phyloP scores from a whole-genome alignment of 64 coral and sea anemone genomes.

The Acropora yongei region DNA sequence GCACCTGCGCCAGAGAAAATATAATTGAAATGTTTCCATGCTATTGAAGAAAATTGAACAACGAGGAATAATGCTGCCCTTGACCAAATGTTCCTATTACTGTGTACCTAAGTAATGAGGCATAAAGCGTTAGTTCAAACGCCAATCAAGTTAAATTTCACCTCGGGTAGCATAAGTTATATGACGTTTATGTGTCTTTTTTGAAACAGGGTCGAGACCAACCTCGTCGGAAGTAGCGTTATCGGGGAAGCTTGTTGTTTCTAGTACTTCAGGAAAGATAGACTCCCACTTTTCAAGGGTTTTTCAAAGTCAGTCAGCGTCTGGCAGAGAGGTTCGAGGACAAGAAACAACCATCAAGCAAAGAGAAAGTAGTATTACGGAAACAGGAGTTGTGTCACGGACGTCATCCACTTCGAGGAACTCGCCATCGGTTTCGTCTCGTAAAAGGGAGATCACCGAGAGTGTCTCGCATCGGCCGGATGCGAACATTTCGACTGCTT shows the following conservation, averaged over 20 bases:
- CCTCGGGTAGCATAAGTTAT: neutral
- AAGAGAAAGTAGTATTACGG: neutral
- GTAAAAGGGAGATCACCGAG: neutral
- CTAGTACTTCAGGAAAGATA: neutral
- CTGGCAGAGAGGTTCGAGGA: neutral
- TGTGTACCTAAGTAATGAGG: no score
- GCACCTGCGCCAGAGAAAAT: no score
- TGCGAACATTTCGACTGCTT: neutral
- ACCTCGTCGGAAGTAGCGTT: neutral
- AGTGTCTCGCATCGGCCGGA: no score
- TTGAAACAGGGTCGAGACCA: neutral
- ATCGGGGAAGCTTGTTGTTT: neutral
- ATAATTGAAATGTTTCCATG: no score
- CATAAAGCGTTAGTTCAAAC: no score
- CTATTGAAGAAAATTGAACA: no score
- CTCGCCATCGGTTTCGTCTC: neutral
- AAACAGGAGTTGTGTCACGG: no score
- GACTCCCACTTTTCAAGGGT: neutral
- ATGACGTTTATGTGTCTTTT: neutral
- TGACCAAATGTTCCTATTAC: no score
- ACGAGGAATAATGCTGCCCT: no score
- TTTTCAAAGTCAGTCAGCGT: neutral
- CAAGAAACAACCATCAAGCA: neutral
- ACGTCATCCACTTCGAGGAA: neutral
- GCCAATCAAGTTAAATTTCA: no score